phyloP scores from a whole-genome alignment of 2,113 vertebrate genomes.

The Rafetus swinhoei region DNA sequence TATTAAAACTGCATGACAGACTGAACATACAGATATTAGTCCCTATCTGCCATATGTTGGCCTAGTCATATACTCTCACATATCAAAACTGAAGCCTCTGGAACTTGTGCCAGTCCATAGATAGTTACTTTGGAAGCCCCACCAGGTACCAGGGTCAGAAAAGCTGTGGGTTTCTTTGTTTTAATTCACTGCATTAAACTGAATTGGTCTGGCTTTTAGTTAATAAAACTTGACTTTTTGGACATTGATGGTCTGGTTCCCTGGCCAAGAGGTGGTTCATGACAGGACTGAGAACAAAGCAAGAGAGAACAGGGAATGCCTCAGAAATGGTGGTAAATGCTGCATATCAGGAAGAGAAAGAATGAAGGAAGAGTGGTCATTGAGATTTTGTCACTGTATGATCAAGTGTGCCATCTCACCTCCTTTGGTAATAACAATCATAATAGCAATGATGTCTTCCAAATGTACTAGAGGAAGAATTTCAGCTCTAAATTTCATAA shows the following conservation, averaged over 20 bases:
- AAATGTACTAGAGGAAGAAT: background rate
- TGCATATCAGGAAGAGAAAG: background rate
- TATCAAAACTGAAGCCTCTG: background rate
- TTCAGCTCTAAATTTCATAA: background rate
- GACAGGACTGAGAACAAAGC: background rate
- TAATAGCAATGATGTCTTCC: background rate
- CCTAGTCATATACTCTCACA: background rate
- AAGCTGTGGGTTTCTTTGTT: background rate
- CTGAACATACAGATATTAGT: background rate
- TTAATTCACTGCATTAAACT: background rate
- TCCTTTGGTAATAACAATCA: fast-evolving
- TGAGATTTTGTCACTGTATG: background rate
- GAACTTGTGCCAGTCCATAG: background rate
- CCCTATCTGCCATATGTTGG: background rate
- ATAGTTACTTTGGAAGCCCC: background rate
- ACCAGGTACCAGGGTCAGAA: background rate
- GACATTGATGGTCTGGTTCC: background rate
- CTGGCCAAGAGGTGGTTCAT: background rate
- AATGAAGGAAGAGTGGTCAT: background rate
- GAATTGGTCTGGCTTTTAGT: background rate
- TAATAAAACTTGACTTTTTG: background rate
- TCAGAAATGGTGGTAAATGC: background rate
- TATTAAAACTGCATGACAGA: background rate
- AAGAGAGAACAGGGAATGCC: background rate
- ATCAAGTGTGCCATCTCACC: background rate